Conservation (phyloP, 2,888 invertebrate species). For the Campopleginae sp. region DNA sequence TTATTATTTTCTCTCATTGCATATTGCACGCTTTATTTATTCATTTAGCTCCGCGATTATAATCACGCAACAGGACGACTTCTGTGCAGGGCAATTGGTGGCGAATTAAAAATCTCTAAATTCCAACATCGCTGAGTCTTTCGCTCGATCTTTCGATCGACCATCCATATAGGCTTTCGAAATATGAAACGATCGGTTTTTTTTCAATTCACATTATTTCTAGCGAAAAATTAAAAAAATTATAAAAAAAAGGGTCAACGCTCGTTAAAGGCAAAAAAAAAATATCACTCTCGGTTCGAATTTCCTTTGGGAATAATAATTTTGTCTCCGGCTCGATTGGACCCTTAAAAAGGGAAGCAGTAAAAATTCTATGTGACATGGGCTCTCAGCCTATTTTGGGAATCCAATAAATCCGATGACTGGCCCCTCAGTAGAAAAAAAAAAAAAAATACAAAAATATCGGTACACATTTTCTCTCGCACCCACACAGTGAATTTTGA, state of each 20-base stretch:
- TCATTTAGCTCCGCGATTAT: constrained; percentile 14
- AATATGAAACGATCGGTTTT: not conserved
- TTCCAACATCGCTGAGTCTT: not conserved
- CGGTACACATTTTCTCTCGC: constrained; percentile 15
- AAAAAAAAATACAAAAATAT: not conserved
- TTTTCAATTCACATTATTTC: not conserved
- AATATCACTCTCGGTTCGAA: not conserved
- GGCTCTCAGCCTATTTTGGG: not conserved
- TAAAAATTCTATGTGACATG: not conserved
- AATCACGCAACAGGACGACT: constrained; percentile 11
- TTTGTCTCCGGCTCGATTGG: not conserved
- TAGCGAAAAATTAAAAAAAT: not conserved
- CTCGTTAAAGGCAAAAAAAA: not conserved
- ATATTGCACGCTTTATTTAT: constrained; percentile 23
- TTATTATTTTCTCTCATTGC: constrained; percentile 18
- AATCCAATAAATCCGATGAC: constrained; percentile 2
- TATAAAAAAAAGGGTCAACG: too few relatives aligned
- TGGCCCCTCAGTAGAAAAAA: not conserved
- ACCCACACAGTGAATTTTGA: constrained; percentile 44
- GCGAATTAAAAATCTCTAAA: not conserved
- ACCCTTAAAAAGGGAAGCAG: not conserved
- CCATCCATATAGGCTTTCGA: not conserved
- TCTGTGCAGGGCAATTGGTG: constrained; percentile 27
- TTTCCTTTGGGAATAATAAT: not conserved
- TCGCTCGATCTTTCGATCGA: not conserved